Evolutionary conservation across 2,797 vertebrate species (phyloP), one percentile per base, ranked within the genome.

Genomic region (Selene dorsalis): DNA sequence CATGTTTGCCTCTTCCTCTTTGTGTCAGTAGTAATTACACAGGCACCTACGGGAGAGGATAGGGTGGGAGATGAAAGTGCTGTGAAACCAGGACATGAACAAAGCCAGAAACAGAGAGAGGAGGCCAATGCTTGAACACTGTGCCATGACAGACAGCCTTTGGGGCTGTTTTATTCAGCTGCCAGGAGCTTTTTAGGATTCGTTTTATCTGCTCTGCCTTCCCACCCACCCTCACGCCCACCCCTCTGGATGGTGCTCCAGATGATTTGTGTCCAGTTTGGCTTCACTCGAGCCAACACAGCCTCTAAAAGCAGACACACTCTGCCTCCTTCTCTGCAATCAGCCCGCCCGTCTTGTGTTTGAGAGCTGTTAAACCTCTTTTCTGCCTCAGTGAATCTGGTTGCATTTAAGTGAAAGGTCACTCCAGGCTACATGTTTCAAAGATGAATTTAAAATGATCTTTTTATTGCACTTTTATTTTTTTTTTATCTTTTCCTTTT

Each of bases 141-240:
- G 32, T 73, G 87, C 91, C 89, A 91, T 88, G 89, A 92, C 90
- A 92, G 93, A 88, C 89, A 90, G 89, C 89, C 92, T 93, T 90
- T 91, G 89, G 88, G 85, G 78, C 83, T 85, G 88, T 91, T 92
- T 92, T 86, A 88, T 92, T 91, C 91, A 86, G 87, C 91, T 92
- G 92, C 93, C 94, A 94, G 90, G 82, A 91, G 92, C 92, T 92
- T 91, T 93, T 93, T 91, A 89, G 88, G 89, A 86, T 91, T 85
- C 61, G 85, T 91, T 94, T 94, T 91, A 94, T 94, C 91, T 93
- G 90, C 88, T 88, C 87, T 88, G 87, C 88, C 85, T 88, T 83
- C 73, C 89, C 87, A 81, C 84, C 85, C 88, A 85, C 85, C 81
- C 87, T 80, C 82, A 72, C 83, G 10, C 87, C 86, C 89, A 77